Evolutionary conservation across 2,797 vertebrate genomes (phyloP), one percentile per base, ranked within the genome.

Genomic region (Phoeniculus purpureus): DNA sequence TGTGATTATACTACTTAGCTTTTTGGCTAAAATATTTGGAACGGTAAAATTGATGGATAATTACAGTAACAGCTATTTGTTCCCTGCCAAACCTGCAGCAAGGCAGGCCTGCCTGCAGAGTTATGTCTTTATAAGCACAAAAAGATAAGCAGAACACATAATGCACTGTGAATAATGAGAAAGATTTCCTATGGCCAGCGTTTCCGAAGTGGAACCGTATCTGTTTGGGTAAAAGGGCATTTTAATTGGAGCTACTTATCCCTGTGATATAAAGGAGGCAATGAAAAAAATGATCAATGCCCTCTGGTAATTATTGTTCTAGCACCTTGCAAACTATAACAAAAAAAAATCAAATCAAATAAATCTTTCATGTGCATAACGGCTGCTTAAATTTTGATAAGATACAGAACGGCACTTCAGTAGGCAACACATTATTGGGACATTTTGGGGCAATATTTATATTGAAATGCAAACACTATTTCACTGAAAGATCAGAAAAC

Each of bases 201-300:
- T 93, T 93, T 87, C 81, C 76, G 88, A 90, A 89, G 78, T 71
- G 84, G 78, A 88, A 93, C 93, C 66, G 32, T 82, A 93, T 91
- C 95, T 95, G 72, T 92, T 95, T 91, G 94, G 74, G 87, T 93
- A 93, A 93, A 96, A 96, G 86, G 93, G 74, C 75, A 65, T 80
- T 95, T 93, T 96, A 97, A 96, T 93, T 96, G 92, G 86, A 91
- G 71, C 90, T 92, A 88, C 94, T 93, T 95, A 94, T 93, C 61
- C 91, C 83, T 19, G 0, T 82, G 88, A 90, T 95, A 92, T 65
- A 94, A 94, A 94, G 15, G 80, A 91, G 65, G 89, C 85, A 87
- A 94, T 93, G 95, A 95, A 86, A 96, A 95, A 94, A 40, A 40
- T 96, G 95, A 96, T 79, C 92, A 90, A 95, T 93, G 92, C 87